A percentile compares a stretch with the other conserved stretches of the same genome.
phyloP scores from a whole-genome alignment of 2,113 vertebrate genomes.

The Setophaga kirtlandii region DNA sequence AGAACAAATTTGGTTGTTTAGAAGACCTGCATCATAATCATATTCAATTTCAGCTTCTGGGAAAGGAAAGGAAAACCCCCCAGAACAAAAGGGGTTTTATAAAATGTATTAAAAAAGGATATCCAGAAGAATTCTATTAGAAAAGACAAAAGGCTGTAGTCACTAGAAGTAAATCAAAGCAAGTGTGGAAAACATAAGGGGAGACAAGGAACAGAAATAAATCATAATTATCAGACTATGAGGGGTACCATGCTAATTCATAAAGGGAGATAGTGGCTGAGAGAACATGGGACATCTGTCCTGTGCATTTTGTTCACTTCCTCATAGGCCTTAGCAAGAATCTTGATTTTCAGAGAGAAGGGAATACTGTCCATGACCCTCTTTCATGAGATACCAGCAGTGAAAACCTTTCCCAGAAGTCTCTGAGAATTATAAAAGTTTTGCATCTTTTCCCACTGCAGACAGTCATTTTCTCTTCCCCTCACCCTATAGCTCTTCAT shows the following conservation, averaged over 20 bases:
- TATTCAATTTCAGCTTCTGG: not conserved
- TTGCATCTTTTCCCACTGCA: not conserved
- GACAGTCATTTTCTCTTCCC: not conserved
- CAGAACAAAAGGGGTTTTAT: not conserved
- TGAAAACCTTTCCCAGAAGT: not conserved
- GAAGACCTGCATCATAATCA: slow-evolving; percentile 1
- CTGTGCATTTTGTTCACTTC: not conserved
- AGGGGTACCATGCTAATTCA: not conserved
- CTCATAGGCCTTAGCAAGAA: not conserved
- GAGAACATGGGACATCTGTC: not conserved
- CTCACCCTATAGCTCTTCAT: not conserved
- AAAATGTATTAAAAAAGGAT: not conserved
- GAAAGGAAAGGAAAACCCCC: not conserved
- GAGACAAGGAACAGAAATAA: not conserved
- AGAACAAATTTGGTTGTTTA: slow-evolving; percentile 24
- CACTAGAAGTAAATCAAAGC: not conserved
- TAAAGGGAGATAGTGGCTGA: not conserved
- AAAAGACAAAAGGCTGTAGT: not conserved
- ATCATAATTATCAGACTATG: not conserved
- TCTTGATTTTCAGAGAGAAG: not conserved
- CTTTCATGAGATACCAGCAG: accelerated
- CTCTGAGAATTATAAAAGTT: not conserved
- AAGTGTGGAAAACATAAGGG: not conserved
- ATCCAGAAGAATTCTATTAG: not conserved
- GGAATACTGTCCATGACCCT: not conserved